phyloP scores from a whole-genome alignment of 2,113 vertebrate species.

The Amblyopsis rosae region DNA sequence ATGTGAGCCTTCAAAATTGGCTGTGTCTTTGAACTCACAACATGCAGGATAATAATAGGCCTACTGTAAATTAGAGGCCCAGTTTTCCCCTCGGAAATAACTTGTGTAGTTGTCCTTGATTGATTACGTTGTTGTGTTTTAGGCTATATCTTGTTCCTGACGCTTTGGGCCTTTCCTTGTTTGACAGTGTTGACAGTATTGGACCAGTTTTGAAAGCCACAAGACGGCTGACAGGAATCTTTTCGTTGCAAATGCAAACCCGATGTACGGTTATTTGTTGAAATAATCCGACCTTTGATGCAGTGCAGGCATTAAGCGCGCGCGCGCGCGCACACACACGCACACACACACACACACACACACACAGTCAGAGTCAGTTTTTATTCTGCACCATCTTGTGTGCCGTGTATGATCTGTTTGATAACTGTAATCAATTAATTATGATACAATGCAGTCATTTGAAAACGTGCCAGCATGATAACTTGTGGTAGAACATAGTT shows the following conservation, averaged over 20 bases:
- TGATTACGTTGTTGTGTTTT: no score
- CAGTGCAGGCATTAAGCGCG: not conserved
- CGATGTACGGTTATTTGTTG: conserved; percentile 25
- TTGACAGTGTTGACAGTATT: conserved; percentile 6
- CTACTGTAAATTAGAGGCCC: no score
- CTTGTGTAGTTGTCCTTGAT: no score
- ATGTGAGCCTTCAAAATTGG: no score
- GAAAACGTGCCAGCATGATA: not conserved
- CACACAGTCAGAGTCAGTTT: conserved; percentile 12
- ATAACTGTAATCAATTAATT: conserved; percentile 24
- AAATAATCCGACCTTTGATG: conserved; percentile 24
- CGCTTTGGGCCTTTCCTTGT: not conserved
- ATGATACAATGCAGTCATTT: no score
- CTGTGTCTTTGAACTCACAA: no score
- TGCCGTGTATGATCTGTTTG: no score
- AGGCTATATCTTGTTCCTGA: no score
- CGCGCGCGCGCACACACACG: not conserved
- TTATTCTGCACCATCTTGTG: conserved; percentile 6
- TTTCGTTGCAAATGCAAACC: conserved; percentile 21
- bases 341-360: conserved; percentile 10
- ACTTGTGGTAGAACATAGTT: not conserved
- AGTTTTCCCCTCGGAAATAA: not conserved
- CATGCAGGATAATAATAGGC: no score
- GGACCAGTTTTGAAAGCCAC: not conserved
- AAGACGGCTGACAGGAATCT: conserved; percentile 7